Evolutionary conservation across 2,888 invertebrate genomes (phyloP), one percentile per base, ranked within the genome.

Genomic region (Polietes domitor): DNA sequence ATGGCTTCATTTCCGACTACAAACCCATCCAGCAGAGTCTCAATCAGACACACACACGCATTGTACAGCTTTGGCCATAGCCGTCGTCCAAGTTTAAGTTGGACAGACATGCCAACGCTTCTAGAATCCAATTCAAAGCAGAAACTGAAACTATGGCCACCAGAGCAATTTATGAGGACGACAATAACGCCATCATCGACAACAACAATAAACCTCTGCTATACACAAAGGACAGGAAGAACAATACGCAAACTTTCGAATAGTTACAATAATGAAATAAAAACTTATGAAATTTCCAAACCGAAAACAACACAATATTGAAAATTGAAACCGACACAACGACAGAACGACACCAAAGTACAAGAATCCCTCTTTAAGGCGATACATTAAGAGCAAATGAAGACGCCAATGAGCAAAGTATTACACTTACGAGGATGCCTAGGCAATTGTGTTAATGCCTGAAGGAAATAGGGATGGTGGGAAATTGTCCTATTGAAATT

Each of bases 241-340:
- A 72, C 72, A 75, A 61, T 17, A 55, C 26, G 74, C 65, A 78
- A 63, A 83, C 63, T 77, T 77, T 77, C 28, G 53, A 77, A 80
- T 83, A 74, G 80, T 83, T 77, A 63, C 77, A 80, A 80, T 77
- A 77, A 80, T 83, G 72, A 78, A 84, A 81, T 84, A 72, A 84
- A 78, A 75, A 71, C 78, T 78, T 84, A 28, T 68, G 81, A 76
- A 68, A 78, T 78, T 68, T 72, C 19, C 41, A 24, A 63, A 50
- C 37, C 17, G 15, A 80, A 28, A 28, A 70, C 19, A 61, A 65
- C 63, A 74, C 32, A 77, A 26, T 77, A 74, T 71, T 28, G 73
- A 63, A 58, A 63, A 26, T 4, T n/a, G 21, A 50, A 65, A 58
- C 19, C 37, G 19, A 47, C 17, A 19, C 37, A 73, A 73, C 28